Evolutionary conservation across 2,888 invertebrate species (phyloP).

Genomic region (Alcis repandata): DNA sequence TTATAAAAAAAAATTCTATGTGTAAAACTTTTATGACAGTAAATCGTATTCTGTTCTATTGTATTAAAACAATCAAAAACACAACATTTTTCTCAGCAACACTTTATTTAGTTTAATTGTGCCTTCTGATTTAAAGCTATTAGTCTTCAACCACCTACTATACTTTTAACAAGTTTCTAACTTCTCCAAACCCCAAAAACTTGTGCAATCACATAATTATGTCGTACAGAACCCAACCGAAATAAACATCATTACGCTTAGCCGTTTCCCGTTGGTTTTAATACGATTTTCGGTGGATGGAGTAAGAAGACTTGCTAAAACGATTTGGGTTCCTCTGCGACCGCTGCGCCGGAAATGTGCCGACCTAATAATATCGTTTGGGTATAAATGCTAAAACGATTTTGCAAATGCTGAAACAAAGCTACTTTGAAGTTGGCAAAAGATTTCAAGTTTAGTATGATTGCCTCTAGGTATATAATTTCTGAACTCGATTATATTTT

Average conservation of each 20-base stretch:
- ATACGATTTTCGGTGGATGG: conserved; percentile 18
- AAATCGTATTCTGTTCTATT: no score
- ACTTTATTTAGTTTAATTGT: no score
- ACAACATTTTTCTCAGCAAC: no score
- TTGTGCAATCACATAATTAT: conserved; percentile 1
- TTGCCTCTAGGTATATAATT: background rate
- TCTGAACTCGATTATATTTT: background rate
- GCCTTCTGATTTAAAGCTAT: no score
- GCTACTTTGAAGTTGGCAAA: background rate
- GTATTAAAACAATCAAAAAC: no score
- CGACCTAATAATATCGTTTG: conserved; percentile 14
- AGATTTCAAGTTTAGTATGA: no score
- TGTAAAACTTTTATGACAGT: no score
- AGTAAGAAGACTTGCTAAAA: conserved; percentile 18
- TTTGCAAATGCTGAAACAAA: conserved; percentile 7
- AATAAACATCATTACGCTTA: conserved; percentile 10
- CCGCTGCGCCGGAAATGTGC: conserved; percentile 5
- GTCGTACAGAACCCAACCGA: background rate
- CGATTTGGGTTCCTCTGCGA: conserved; percentile 13
- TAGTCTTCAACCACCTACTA: no score
- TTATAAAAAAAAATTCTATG: no score
- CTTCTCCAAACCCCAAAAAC: background rate
- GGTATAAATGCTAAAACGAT: background rate
- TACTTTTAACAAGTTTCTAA: no score
- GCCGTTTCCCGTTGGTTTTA: conserved; percentile 1